Evolutionary conservation across 2,888 invertebrate genomes (phyloP), one percentile per base, ranked within the genome.

Genomic region (Omphaloscelis lunosa): DNA sequence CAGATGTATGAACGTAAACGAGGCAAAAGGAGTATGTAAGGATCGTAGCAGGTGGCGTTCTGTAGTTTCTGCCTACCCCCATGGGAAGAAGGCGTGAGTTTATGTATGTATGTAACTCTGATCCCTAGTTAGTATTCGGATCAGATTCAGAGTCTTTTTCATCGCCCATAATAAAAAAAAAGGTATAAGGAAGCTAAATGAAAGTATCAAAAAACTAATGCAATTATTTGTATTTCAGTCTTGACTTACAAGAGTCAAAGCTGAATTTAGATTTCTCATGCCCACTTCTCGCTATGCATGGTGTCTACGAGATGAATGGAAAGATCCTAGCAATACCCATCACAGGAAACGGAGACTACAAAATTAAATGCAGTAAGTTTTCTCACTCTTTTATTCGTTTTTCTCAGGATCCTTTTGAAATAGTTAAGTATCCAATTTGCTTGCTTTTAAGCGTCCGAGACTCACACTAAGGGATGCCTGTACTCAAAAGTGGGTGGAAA

Each of bases 341-440:
- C 2, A 59, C 80, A 76, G 86, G 88, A 63, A 75, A 79, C 11
- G 86, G 86, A 48, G 79, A 77, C 9, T 86, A 53, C 48, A 70
- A 0, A 39, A 4, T 86, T 27, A 11, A 74, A 63, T 58, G 51
- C 34, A 83, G 86, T 86, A 77, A 80, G 86, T 83, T 23, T 20
- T 62, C 0, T 61, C 1, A 23, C 4, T 0, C 27, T 41, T 27
- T 20, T 4, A 45, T 65, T n/a, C 0, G 39, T 11, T 65, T 41
- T 17, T 17, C 17, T 6, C 15, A n/a, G 23, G 9, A 51, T 51
- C 3, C 23, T 23, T 51, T 51, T 51, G 51, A 23, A 20, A 51
- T 51, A 20, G 0, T 15, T 1, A 51, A 6, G 48, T 48, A 17
- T 51, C 7, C 7, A 7, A 20, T 51, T 59, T 12, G 27, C 5